These are phyloP conservation scores for Scaptomyza graminum DNA, from an alignment of 1,140 invertebrate genomes.

Conservation along the genomic window DNA sequence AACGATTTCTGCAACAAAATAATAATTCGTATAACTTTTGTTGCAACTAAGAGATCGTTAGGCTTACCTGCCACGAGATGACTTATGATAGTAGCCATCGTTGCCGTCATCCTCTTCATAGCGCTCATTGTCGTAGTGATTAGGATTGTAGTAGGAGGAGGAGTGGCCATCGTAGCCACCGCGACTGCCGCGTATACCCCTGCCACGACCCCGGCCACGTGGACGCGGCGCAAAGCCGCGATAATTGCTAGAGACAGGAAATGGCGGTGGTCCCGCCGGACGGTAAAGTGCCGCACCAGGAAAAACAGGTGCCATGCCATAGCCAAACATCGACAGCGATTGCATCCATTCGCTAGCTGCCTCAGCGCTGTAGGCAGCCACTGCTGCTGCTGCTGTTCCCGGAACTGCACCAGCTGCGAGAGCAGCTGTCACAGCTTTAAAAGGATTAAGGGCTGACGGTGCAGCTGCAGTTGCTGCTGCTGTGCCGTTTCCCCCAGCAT, in stretches of 20 bases:
- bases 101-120: conserved; percentile 53
- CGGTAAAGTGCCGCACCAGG: conserved; percentile 67
- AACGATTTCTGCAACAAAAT: conserved; percentile 76
- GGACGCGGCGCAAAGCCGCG: conserved; percentile 72
- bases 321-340: conserved; percentile 76
- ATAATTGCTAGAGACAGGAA: conserved; percentile 69
- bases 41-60: not conserved
- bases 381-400: conserved; percentile 34
- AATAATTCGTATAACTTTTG: not conserved
- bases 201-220: conserved; percentile 58
- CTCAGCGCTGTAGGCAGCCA: conserved; percentile 60
- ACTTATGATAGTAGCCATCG: conserved; percentile 62
- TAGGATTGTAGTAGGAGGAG: conserved; percentile 66
- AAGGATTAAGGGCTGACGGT: conserved; percentile 43
- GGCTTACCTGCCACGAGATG: conserved; percentile 58
- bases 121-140: conserved; percentile 55
- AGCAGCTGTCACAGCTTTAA: conserved; percentile 55
- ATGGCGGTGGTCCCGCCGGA: conserved; percentile 45
- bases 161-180: conserved; percentile 58
- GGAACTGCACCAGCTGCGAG: conserved; percentile 54
- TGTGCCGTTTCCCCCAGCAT: not conserved
- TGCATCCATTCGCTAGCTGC: conserved; percentile 80
- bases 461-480: not conserved
- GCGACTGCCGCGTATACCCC: conserved; percentile 51
- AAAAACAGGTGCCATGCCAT: conserved; percentile 68